Percentiles rank a stretch among this genome's conserved stretches.
Evolutionary conservation across 2,113 vertebrate species (phyloP).

Genomic region (Silurus meridionalis): DNA sequence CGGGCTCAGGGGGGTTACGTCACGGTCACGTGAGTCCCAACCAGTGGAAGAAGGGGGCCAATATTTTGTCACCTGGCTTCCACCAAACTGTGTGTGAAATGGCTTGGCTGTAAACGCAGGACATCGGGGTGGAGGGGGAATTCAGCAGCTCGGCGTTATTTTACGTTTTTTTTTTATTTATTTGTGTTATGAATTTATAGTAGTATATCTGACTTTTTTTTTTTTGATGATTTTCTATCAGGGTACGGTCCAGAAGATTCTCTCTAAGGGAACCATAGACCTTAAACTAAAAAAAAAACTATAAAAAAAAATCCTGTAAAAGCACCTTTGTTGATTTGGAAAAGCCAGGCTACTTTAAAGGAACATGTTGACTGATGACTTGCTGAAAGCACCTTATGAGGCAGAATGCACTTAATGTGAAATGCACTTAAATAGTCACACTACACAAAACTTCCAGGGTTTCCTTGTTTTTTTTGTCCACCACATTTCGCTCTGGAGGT

Average conservation of each 20-base stretch:
- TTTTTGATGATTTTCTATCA: conserved; percentile 65
- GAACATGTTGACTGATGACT: conserved; percentile 48
- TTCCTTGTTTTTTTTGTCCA: not conserved
- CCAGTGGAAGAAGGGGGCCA: conserved; percentile 30
- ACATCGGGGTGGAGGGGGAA: not conserved
- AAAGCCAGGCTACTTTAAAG: conserved; percentile 60
- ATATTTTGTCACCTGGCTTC: not conserved
- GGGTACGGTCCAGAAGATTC: conserved; percentile 68
- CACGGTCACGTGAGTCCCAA: not conserved
- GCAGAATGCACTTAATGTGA: conserved; percentile 48
- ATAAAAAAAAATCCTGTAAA: not conserved
- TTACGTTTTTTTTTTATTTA: conserved; percentile 34
- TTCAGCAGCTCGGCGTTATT: conserved; percentile 55
- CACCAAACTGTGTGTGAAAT: conserved; percentile 29
- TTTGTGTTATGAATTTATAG: conserved; percentile 53
- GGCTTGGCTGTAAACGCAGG: conserved; percentile 28
- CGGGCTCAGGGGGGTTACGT: conserved; percentile 67
- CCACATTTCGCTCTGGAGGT: not conserved
- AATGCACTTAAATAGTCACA: conserved; percentile 27
- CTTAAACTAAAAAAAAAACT: conserved; percentile 9
- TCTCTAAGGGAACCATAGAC: conserved; percentile 63
- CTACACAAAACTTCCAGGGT: not conserved
- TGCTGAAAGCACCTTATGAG: conserved; percentile 77
- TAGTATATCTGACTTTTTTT: conserved; percentile 63
- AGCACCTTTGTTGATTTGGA: conserved; percentile 52